Conservation (phyloP, 2,797 vertebrate species). For the Hipposideros larvatus region DNA sequence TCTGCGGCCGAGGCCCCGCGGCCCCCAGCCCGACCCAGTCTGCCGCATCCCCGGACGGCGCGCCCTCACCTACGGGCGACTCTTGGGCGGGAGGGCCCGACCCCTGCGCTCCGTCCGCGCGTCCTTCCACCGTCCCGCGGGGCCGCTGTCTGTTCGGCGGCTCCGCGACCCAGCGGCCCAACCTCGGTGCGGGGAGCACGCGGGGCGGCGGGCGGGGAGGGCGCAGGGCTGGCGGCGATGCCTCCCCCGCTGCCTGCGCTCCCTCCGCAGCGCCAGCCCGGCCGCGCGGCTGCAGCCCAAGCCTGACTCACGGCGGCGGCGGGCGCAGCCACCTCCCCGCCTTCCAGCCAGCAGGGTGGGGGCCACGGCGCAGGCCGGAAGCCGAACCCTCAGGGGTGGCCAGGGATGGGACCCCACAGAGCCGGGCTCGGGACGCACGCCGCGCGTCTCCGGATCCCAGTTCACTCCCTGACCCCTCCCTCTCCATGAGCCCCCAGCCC, state of each 20-base stretch:
- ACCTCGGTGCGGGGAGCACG: constrained; percentile 60
- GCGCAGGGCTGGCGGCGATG: background rate
- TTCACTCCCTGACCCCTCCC: background rate
- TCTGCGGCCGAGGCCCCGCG: background rate
- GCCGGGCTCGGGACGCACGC: fast-evolving
- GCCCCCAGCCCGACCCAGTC: background rate
- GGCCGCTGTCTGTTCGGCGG: constrained; percentile 46
- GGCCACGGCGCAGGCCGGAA: background rate
- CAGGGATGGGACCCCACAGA: background rate
- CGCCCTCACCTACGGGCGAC: constrained; percentile 70
- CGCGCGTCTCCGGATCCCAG: fast-evolving
- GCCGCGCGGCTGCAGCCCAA: constrained; percentile 63
- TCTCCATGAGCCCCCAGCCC: background rate
- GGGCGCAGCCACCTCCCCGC: constrained; percentile 45
- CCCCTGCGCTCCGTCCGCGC: constrained; percentile 13
- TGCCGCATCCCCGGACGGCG: background rate
- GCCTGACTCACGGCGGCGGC: constrained; percentile 70
- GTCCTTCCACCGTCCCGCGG: constrained; percentile 66
- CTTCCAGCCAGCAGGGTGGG: constrained; percentile 37
- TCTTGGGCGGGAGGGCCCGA: constrained; percentile 34
- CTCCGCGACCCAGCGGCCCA: constrained; percentile 47
- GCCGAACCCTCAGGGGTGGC: background rate
- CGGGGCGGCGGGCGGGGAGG: background rate
- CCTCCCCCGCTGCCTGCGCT: constrained; percentile 51
- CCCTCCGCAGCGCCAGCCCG: constrained; percentile 68